Conservation (phyloP, 2,888 invertebrate genomes). For the Cacoxenus indagator region DNA sequence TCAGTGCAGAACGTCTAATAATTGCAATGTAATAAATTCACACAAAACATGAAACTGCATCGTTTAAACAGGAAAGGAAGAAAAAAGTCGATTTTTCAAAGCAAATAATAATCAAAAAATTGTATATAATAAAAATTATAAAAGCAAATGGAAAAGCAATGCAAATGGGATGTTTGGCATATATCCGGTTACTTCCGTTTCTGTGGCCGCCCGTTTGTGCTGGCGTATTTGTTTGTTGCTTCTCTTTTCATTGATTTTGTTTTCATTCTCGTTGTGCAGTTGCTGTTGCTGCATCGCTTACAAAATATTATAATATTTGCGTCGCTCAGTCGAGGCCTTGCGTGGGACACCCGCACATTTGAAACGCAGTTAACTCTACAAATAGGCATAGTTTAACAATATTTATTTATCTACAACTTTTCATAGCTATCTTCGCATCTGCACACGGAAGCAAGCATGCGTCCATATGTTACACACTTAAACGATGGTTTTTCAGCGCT, state of each 20-base stretch:
- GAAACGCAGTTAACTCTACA: background rate
- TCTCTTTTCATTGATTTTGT: conserved; percentile 25
- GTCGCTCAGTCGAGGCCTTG: conserved; percentile 4
- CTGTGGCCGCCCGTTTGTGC: conserved; percentile 23
- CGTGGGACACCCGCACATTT: background rate
- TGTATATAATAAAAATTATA: background rate
- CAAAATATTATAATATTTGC: conserved; percentile 17
- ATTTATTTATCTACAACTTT: background rate
- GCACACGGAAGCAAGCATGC: conserved; percentile 21
- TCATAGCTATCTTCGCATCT: conserved; percentile 7
- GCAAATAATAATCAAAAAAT: background rate
- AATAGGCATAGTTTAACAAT: conserved; percentile 3
- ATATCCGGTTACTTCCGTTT: conserved; percentile 21
- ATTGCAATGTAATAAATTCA: too few species aligned
- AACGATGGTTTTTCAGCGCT: background rate
- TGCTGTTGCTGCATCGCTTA: conserved; percentile 24
- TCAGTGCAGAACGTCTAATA: too few species aligned
- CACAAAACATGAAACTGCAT: too few species aligned
- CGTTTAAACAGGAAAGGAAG: too few species aligned
- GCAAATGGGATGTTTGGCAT: background rate
- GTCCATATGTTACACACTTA: conserved; percentile 24
- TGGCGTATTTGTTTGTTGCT: conserved; percentile 18
- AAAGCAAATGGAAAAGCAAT: background rate
- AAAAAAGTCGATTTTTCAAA: too few species aligned
- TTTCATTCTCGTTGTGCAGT: conserved; percentile 40